phyloP scores from a whole-genome alignment of 2,113 vertebrate genomes.

The Rissa tridactyla region DNA sequence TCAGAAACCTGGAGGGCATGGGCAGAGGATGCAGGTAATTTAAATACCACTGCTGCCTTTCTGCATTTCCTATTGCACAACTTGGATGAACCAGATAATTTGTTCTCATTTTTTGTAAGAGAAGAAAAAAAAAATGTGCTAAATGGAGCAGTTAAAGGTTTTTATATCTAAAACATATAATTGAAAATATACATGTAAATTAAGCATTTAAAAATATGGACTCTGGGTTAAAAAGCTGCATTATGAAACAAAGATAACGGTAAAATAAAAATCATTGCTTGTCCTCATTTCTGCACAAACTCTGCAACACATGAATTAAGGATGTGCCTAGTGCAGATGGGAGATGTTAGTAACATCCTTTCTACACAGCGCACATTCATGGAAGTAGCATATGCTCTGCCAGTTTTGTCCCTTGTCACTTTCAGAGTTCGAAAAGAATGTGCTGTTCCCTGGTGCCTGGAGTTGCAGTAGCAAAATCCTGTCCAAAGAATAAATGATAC shows the following conservation, averaged over 20 bases:
- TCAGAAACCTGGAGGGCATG: background rate
- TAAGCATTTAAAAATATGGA: background rate
- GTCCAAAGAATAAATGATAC: conserved; percentile 4
- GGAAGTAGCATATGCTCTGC: conserved; percentile 52
- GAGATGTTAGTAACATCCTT: conserved; percentile 64
- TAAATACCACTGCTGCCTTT: background rate
- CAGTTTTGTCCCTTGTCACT: conserved; percentile 39
- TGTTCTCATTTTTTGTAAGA: background rate
- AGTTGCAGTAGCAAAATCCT: background rate
- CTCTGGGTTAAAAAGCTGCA: background rate
- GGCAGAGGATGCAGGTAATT: background rate
- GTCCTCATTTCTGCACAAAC: conserved; percentile 39
- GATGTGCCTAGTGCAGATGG: conserved; percentile 59
- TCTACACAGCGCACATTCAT: conserved; percentile 1
- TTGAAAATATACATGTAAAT: background rate
- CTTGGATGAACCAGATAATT: background rate
- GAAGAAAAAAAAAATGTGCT: background rate
- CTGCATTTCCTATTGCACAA: background rate
- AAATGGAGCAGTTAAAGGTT: background rate
- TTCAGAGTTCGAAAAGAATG: conserved; percentile 32
- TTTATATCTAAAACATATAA: background rate
- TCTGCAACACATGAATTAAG: conserved; percentile 60
- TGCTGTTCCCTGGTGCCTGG: conserved; percentile 13
- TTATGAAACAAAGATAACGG: background rate
- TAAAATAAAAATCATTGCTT: conserved; percentile 29